Conservation (phyloP, 2,888 invertebrate species). For the Pasiphila rectangulata region DNA sequence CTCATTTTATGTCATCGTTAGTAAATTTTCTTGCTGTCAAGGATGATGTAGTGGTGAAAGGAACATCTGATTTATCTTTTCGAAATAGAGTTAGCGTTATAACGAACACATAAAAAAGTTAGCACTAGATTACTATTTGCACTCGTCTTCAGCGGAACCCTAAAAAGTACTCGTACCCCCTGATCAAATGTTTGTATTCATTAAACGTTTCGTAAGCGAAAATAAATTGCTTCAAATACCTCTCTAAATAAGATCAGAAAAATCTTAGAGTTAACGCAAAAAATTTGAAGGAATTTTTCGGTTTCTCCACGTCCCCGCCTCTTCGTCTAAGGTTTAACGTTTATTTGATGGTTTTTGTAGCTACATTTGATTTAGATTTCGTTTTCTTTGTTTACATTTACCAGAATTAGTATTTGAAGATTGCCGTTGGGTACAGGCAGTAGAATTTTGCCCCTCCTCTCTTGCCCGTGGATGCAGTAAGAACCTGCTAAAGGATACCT, state of each 20-base stretch:
- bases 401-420: neutral
- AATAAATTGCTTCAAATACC: conserved; percentile 35
- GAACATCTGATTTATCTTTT: no score
- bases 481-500: no score
- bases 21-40: no score
- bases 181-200: conserved; percentile 40
- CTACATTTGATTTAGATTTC: conserved; percentile 7
- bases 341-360: conserved; percentile 11
- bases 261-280: conserved; percentile 22
- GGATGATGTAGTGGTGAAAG: no score
- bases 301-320: conserved; percentile 20
- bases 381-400: conserved; percentile 5
- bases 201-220: conserved; percentile 36
- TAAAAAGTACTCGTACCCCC: conserved; percentile 26
- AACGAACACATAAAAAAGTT: no score
- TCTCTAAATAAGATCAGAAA: conserved; percentile 31
- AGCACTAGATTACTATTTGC: no score
- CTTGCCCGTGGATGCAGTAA: no score
- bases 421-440: no score
- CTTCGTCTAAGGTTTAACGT: conserved; percentile 7
- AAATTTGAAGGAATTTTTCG: conserved; percentile 16
- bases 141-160: conserved; percentile 21
- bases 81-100: no score
- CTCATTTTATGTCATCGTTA: no score
- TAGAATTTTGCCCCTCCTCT: neutral